Conservation (phyloP, 1,140 invertebrate species). For the Stenopsyche tienmushanensis region DNA sequence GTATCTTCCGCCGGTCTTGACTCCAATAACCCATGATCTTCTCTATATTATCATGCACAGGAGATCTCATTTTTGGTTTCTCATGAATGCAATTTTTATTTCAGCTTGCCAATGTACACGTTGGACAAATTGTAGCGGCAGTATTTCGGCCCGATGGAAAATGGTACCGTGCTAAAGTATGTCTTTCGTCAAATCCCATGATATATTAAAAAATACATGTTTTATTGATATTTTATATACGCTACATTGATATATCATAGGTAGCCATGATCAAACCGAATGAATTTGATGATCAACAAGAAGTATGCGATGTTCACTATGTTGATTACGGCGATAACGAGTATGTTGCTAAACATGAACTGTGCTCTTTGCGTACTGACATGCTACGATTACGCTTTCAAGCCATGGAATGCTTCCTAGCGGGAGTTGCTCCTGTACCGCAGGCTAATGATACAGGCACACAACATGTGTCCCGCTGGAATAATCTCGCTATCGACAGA, state of each 20-base stretch:
- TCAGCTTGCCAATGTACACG: conserved; percentile 56
- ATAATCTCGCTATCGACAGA: conserved; percentile 62
- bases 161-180: conserved; percentile 66
- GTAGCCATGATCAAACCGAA: conserved; percentile 61
- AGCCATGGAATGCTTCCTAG: conserved; percentile 79
- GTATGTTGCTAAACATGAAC: conserved; percentile 58
- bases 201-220: too few species aligned
- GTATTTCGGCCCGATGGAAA: conserved; percentile 72
- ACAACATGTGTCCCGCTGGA: conserved; percentile 55
- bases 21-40: neutral
- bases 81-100: too few species aligned
- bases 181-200: neutral
- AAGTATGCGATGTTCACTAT: conserved; percentile 69
- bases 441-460: neutral
- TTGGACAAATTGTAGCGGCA: conserved; percentile 77
- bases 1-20: neutral
- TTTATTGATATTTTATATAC: neutral
- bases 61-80: neutral
- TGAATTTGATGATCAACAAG: conserved; percentile 57
- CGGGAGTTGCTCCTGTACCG: conserved; percentile 62
- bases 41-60: conserved; percentile 43
- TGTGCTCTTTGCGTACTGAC: conserved; percentile 71
- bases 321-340: conserved; percentile 81
- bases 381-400: conserved; percentile 67
- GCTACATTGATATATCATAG: conserved; percentile 44